Evolutionary conservation across 2,888 invertebrate genomes (phyloP).

Genomic region (Epicampocera succincta): DNA sequence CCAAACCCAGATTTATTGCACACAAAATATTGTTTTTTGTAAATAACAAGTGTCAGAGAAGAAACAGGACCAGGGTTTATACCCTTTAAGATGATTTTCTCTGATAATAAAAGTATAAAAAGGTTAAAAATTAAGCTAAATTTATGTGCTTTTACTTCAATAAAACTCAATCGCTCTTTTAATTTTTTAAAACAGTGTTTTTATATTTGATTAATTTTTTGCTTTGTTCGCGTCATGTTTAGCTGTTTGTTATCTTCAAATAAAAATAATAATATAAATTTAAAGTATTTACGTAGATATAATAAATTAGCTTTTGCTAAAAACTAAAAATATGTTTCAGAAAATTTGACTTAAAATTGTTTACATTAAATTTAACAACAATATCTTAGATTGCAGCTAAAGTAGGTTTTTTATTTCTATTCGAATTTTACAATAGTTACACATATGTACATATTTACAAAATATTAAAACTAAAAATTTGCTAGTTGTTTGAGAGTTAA

Average conservation of each 20-base stretch:
- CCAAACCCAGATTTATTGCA: too few relatives aligned
- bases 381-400: slow-evolving; percentile 71
- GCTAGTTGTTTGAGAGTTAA: slow-evolving; percentile 60
- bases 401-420: slow-evolving; percentile 49
- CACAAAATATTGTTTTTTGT: too few relatives aligned
- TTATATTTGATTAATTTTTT: slow-evolving; percentile 71
- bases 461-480: slow-evolving; percentile 47
- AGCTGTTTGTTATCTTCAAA: slow-evolving; percentile 66
- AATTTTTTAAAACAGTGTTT: slow-evolving; percentile 47
- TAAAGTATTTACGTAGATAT: slow-evolving; percentile 50
- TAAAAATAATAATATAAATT: slow-evolving; percentile 47
- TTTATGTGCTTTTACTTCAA: background rate
- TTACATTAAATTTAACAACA: slow-evolving; percentile 58
- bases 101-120: too few relatives aligned
- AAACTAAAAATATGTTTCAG: slow-evolving; percentile 31
- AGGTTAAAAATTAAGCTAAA: too few relatives aligned
- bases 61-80: too few relatives aligned
- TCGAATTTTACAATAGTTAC: slow-evolving; percentile 50
- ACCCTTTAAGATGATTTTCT: too few relatives aligned
- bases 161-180: background rate
- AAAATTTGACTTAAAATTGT: slow-evolving; percentile 45
- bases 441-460: slow-evolving; percentile 61
- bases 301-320: slow-evolving; percentile 19
- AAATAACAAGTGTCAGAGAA: too few relatives aligned
- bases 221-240: slow-evolving; percentile 73